Evolutionary conservation across 2,113 vertebrate species (phyloP).

Genomic region (Gymnarchus niloticus): DNA sequence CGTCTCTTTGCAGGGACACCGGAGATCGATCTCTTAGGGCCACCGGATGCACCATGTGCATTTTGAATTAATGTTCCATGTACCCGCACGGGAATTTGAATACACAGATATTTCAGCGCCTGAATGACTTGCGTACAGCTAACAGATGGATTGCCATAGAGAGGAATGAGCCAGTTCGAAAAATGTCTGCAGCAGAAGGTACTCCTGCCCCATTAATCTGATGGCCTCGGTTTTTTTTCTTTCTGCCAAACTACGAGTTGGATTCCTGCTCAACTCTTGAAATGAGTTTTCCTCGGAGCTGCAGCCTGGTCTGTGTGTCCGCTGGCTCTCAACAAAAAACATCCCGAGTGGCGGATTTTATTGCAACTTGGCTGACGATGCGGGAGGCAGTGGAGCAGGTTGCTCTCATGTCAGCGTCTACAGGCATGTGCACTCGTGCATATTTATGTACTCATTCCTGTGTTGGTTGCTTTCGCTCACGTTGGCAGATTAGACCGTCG

Average conservation of each 20-base stretch:
- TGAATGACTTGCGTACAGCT: neutral
- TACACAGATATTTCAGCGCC: neutral
- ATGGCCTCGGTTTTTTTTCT: too few relatives aligned
- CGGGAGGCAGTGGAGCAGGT: neutral
- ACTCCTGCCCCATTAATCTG: neutral
- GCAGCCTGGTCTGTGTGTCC: neutral
- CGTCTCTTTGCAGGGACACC: neutral
- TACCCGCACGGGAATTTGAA: neutral
- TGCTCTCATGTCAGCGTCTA: neutral
- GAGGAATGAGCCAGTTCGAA: neutral
- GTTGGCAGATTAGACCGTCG: neutral
- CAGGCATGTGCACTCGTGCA: neutral
- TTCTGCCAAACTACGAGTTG: neutral
- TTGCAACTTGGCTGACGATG: neutral
- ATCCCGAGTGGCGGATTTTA: neutral
- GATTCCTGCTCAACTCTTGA: neutral
- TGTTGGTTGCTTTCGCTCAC: neutral
- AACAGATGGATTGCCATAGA: neutral
- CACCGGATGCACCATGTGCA: too few relatives aligned
- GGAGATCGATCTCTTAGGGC: neutral
- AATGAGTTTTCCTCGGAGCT: neutral
- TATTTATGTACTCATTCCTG: neutral
- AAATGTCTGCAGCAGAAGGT: neutral
- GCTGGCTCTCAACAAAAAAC: neutral
- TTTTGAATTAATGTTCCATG: neutral